Evolutionary conservation across 2,888 invertebrate genomes (phyloP), one percentile per base, ranked within the genome.

Genomic region (Griposia aprilina): DNA sequence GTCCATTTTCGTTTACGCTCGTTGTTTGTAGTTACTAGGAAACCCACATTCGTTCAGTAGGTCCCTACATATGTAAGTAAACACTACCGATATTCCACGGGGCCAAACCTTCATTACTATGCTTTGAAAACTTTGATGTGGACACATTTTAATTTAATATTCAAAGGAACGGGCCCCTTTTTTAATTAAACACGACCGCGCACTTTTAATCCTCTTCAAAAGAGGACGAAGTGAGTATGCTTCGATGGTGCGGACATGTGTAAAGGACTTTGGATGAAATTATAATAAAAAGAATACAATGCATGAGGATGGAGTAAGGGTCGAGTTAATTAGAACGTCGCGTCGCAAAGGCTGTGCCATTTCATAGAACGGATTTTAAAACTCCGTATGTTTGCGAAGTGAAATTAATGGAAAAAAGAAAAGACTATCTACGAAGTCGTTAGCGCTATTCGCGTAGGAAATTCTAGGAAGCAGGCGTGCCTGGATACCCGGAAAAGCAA

Each of bases 61-160:
- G 52, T 20, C 15, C n/a, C 17, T 41, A 23, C 45, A 62, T 50
- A 50, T 55, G 67, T 57, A 57, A 52, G 8, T 41, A 62, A 75
- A 50, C 15, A 66, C 17, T 15, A 26, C 48, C 65, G 52, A 67
- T 75, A 74, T 81, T 67, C 52, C 45, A 55, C 63, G 15, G 48
- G n/a, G n/a, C 52, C 36, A 57, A 52, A 30, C 77, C 77, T 76
- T 80, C 50, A 80, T 80, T 69, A 82, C 57, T 63, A 52, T 23
- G 76, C 57, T 82, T 68, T 80, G 67, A 76, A 82, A 76, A 80
- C 79, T 81, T 78, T 81, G 57, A 83, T 79, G 60, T 83, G 17
- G 76, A 55, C 66, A 76, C 50, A 59, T 83, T 76, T 78, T 69
- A 77, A 77, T 83, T 76, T 85, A 69, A 75, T 85, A 85, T 85